phyloP scores from a whole-genome alignment of 2,113 vertebrate genomes.

The Nothoprocta pentlandii region DNA sequence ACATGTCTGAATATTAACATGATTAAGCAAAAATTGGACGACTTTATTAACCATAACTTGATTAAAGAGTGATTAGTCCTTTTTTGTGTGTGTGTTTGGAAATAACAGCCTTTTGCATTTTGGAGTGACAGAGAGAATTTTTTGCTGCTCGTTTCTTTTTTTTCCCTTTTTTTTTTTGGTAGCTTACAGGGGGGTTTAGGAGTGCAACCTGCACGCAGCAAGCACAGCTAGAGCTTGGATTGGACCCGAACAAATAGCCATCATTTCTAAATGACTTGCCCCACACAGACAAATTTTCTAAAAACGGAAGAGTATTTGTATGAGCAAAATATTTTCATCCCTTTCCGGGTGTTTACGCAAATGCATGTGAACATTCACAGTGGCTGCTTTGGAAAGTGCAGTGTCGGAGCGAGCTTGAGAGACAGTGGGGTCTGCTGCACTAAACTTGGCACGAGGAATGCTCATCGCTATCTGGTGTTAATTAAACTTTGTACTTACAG shows the following conservation, averaged over 20 bases:
- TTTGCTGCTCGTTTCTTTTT: background rate
- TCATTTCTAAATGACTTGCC: background rate
- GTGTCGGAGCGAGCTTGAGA: background rate
- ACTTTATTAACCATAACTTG: conserved; percentile 64
- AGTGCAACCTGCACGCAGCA: background rate
- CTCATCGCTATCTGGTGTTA: background rate
- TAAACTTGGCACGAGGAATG: background rate
- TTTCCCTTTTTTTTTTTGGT: background rate
- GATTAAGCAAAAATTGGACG: conserved; percentile 73
- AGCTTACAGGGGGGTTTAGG: background rate
- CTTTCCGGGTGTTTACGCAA: background rate
- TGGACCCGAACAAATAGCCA: background rate
- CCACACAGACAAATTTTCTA: background rate
- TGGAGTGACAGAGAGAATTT: background rate
- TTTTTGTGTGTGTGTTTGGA: conserved; percentile 15
- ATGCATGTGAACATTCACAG: background rate
- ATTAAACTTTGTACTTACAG: background rate
- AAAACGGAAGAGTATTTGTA: background rate
- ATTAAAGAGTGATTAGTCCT: conserved; percentile 67
- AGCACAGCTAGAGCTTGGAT: background rate
- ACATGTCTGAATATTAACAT: conserved; percentile 71
- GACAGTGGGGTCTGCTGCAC: background rate
- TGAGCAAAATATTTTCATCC: background rate
- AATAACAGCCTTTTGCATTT: conserved; percentile 5
- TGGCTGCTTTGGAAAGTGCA: background rate